phyloP scores from a whole-genome alignment of 2,113 vertebrate species.

The Bubo blakistoni region DNA sequence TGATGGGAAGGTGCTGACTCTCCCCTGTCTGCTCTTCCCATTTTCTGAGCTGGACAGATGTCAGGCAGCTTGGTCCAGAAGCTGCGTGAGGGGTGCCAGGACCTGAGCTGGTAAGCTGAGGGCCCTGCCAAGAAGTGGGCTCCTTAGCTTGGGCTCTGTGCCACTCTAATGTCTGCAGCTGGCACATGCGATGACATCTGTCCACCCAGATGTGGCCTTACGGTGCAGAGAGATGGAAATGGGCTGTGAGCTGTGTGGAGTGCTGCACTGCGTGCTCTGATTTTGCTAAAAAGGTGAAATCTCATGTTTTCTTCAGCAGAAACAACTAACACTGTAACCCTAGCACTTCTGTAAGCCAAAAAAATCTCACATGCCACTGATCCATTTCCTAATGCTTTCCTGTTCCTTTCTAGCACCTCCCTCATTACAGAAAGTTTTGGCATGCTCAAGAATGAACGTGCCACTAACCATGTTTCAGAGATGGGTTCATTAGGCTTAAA shows the following conservation, averaged over 20 bases:
- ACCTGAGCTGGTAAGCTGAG: neutral
- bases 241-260: neutral
- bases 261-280: fast-evolving
- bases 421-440: neutral
- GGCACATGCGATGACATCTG: neutral
- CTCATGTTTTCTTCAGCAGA: neutral
- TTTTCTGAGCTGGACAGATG: neutral
- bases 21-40: fast-evolving
- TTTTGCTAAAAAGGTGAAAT: neutral
- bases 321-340: neutral
- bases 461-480: neutral
- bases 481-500: neutral
- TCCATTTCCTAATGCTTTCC: neutral
- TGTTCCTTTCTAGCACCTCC: neutral
- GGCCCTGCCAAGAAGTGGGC: neutral
- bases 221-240: neutral
- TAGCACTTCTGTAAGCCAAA: neutral
- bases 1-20: neutral
- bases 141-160: neutral
- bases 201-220: neutral
- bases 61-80: neutral
- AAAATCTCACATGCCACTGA: neutral
- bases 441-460: neutral
- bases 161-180: neutral
- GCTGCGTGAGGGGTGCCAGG: neutral